These are phyloP conservation scores for Chloroceryle amazona DNA, from an alignment of 2,797 vertebrate genomes.

Conservation along the genomic window DNA sequence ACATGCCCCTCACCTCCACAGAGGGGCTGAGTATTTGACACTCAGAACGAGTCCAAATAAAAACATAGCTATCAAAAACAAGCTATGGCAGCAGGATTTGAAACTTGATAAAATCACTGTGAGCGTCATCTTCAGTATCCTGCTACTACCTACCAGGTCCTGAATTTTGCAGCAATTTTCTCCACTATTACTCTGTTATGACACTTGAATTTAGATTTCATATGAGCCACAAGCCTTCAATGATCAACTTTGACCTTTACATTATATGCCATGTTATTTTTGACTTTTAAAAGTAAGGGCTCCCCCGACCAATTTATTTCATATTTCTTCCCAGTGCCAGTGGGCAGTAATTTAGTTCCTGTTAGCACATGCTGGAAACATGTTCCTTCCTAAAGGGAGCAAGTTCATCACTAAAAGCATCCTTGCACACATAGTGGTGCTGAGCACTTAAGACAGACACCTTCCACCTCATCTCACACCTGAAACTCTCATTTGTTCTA, in stretches of 20 bases:
- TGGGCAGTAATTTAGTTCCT: background rate
- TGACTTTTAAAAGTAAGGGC: background rate
- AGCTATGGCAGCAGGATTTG: slow-evolving; percentile 43
- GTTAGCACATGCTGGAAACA: background rate
- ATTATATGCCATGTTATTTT: background rate
- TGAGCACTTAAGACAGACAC: background rate
- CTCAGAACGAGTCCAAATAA: background rate
- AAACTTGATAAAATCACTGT: slow-evolving; percentile 42
- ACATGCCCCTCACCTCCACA: background rate
- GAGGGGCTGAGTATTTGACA: background rate
- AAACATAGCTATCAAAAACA: slow-evolving; percentile 37
- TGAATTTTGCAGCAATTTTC: slow-evolving; percentile 40
- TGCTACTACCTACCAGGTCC: slow-evolving; percentile 17
- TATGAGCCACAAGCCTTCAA: background rate
- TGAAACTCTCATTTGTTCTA: background rate
- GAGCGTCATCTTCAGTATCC: background rate
- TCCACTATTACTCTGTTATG: background rate
- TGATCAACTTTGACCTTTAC: slow-evolving; percentile 24
- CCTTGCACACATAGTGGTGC: background rate
- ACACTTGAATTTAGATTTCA: background rate
- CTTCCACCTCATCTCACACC: background rate
- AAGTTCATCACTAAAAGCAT: background rate
- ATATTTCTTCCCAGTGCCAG: background rate
- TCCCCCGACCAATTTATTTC: background rate
- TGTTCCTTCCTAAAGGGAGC: background rate